phyloP scores from a whole-genome alignment of 2,797 vertebrate genomes.

The Crypturellus tataupa region DNA sequence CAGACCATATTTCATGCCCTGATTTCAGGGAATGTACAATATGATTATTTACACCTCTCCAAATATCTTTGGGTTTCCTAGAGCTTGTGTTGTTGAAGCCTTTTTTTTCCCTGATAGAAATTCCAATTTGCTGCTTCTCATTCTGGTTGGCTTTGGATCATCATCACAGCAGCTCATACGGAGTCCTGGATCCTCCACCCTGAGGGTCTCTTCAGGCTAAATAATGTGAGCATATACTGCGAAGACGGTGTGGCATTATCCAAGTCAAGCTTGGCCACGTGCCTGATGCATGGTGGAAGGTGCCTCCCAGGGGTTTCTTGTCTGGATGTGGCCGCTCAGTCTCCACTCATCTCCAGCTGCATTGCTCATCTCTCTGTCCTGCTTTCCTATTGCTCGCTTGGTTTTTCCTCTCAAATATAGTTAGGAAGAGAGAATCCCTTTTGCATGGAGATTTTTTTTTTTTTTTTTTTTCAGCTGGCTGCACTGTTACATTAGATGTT shows the following conservation, averaged over 20 bases:
- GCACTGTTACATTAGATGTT: neutral
- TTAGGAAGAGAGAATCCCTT: neutral
- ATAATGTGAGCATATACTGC: neutral
- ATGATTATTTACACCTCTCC: neutral
- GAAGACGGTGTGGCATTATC: neutral
- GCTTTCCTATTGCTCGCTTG: neutral
- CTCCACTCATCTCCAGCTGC: neutral
- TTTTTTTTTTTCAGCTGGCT: neutral
- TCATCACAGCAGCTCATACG: neutral
- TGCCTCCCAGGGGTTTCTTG: neutral
- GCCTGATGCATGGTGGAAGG: neutral
- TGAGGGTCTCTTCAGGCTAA: neutral
- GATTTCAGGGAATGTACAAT: neutral
- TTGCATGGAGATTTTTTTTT: neutral
- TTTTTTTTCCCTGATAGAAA: neutral
- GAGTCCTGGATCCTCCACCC: neutral
- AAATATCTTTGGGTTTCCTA: neutral
- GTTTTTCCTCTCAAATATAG: neutral
- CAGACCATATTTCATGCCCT: neutral
- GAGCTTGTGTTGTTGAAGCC: neutral
- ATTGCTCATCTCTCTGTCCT: neutral
- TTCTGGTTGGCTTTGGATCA: fast-evolving
- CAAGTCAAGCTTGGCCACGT: neutral
- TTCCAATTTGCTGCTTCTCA: neutral
- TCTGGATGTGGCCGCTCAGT: neutral